phyloP scores from a whole-genome alignment of 1,140 invertebrate genomes.

The Zelostemma sp. region DNA sequence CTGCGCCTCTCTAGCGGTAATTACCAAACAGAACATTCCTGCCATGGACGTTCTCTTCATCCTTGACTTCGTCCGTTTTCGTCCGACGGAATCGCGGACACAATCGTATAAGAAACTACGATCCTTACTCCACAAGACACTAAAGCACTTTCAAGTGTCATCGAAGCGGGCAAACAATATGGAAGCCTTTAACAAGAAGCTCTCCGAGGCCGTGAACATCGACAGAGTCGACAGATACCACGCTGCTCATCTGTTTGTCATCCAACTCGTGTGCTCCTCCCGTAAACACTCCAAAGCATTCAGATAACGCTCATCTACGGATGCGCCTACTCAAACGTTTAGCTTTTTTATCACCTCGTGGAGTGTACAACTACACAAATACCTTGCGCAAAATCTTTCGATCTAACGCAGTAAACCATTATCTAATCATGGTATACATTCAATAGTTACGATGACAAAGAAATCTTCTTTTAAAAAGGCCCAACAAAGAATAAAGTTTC shows the following conservation, averaged over 20 bases:
- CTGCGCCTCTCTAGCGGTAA: constrained; percentile 47
- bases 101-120: background rate
- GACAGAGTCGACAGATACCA: constrained; percentile 44
- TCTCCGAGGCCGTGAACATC: constrained; percentile 17
- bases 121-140: constrained; percentile 22
- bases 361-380: too few relatives aligned
- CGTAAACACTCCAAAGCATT: too few relatives aligned
- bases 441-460: background rate
- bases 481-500: background rate
- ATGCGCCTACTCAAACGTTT: too few relatives aligned
- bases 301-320: too few relatives aligned
- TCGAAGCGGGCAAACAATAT: constrained; percentile 44
- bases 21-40: constrained; percentile 51
- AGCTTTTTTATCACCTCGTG: too few relatives aligned
- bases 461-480: background rate
- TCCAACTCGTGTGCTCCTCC: constrained; percentile 8
- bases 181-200: constrained; percentile 31
- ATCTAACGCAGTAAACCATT: too few relatives aligned
- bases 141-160: constrained; percentile 39
- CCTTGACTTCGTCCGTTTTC: constrained; percentile 37
- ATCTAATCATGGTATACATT: too few relatives aligned
- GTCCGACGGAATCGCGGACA: constrained; percentile 33
- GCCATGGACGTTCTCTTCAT: constrained; percentile 30
- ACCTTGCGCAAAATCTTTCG: too few relatives aligned
- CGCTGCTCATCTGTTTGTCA: constrained; percentile 41